A percentile compares a stretch with the other conserved stretches of the same genome.
Conservation (phyloP, 2,113 vertebrate species). For the Ia io region DNA sequence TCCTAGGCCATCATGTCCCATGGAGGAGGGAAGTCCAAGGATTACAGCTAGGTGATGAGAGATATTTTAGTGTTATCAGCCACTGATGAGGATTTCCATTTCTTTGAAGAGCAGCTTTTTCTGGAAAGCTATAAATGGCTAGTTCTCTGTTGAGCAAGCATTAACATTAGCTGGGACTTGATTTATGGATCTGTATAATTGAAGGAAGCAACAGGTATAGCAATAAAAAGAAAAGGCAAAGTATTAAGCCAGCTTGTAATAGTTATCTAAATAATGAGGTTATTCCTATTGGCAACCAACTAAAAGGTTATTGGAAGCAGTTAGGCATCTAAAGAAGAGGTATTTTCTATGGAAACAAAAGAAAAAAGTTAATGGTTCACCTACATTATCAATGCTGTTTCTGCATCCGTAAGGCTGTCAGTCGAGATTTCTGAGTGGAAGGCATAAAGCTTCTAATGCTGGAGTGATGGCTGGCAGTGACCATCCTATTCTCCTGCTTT, state of each 20-base stretch:
- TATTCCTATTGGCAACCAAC: not conserved
- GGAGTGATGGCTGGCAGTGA: not conserved
- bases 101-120: not conserved
- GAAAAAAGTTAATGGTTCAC: not conserved
- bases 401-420: not conserved
- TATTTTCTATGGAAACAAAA: not conserved
- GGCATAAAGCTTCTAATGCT: too few species aligned
- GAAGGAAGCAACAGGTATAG: not conserved
- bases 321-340: not conserved
- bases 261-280: not conserved
- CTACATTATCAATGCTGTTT: not conserved
- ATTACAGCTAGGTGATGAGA: not conserved
- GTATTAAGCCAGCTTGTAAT: not conserved
- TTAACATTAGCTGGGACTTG: not conserved
- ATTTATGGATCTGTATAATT: not conserved
- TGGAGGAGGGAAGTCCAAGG: not conserved
- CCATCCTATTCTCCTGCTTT: not conserved
- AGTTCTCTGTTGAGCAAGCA: not conserved
- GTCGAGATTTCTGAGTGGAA: not conserved
- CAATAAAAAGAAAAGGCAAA: not conserved
- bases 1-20: not conserved
- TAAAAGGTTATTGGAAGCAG: not conserved
- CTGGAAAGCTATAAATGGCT: not conserved
- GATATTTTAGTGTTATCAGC: not conserved
- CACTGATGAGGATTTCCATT: not conserved